These are phyloP conservation scores for Protonemura montana DNA, from an alignment of 2,888 invertebrate genomes.

Conservation along the genomic window DNA sequence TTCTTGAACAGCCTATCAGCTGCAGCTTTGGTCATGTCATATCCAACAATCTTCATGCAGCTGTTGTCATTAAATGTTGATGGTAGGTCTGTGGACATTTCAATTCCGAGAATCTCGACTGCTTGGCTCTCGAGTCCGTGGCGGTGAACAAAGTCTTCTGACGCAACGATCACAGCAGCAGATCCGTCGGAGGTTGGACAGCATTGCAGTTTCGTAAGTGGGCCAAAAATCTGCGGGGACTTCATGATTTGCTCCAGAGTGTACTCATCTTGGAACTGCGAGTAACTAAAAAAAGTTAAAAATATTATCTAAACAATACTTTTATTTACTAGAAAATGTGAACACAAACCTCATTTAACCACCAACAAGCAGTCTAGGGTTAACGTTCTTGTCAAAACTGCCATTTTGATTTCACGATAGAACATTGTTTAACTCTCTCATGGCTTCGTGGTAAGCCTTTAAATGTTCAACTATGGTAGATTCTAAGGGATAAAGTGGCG, in stretches of 20 bases:
- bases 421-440: too few species aligned
- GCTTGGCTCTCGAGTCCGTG: constrained; percentile 86
- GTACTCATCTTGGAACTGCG: constrained; percentile 93
- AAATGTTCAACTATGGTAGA: too few species aligned
- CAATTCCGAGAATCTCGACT: constrained; percentile 95
- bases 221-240: constrained; percentile 88
- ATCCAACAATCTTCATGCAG: constrained; percentile 84
- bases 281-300: constrained; percentile 70
- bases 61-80: constrained; percentile 84
- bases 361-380: too few species aligned
- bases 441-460: too few species aligned
- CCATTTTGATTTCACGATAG: too few species aligned
- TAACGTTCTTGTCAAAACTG: too few species aligned
- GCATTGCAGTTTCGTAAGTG: constrained; percentile 95
- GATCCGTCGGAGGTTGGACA: constrained; percentile 99
- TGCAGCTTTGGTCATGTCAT: constrained; percentile 91
- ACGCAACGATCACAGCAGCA: constrained; percentile 90
- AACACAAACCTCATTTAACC: too few species aligned
- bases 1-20: constrained; percentile 78
- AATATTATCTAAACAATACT: too few species aligned
- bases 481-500: too few species aligned
- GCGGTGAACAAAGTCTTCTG: constrained; percentile 86
- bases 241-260: constrained; percentile 87
- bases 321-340: constrained; percentile 32
- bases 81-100: constrained; percentile 92